A percentile compares a stretch with the other conserved stretches of the same genome.
phyloP scores from a whole-genome alignment of 2,113 vertebrate species.

The Martes martes region DNA sequence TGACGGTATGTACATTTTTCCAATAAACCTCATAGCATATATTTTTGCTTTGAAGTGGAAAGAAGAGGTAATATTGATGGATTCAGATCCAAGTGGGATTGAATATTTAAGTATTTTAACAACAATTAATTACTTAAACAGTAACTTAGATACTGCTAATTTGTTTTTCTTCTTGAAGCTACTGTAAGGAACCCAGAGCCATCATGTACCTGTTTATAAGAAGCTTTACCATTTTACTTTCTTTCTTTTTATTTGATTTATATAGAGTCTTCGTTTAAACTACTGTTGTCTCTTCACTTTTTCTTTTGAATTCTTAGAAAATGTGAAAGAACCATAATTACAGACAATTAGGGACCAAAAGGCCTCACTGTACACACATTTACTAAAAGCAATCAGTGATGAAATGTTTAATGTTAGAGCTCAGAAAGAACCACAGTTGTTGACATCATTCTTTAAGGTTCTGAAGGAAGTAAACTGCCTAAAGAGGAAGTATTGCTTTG shows the following conservation, averaged over 20 bases:
- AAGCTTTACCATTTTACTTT: constrained; percentile 26
- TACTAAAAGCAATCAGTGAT: not conserved
- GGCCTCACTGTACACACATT: not conserved
- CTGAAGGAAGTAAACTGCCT: constrained; percentile 16
- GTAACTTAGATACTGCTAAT: not conserved
- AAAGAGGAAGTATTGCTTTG: constrained; percentile 31
- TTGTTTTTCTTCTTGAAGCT: not conserved
- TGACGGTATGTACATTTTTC: not conserved
- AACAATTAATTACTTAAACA: not conserved
- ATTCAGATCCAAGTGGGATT: not conserved
- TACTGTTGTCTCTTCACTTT: constrained; percentile 2
- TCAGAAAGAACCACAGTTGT: constrained; percentile 10
- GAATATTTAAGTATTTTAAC: not conserved
- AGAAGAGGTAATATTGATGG: not conserved
- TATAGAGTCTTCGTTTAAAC: constrained; percentile 25
- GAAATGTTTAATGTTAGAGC: not conserved
- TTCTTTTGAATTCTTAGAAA: constrained; percentile 41
- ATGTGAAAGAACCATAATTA: constrained; percentile 43
- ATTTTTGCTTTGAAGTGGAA: not conserved
- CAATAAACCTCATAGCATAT: not conserved
- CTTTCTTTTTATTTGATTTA: constrained; percentile 44
- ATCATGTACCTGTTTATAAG: not conserved
- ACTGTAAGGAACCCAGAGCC: not conserved
- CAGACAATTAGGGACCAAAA: constrained; percentile 11
- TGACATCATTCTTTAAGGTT: constrained; percentile 34